phyloP scores from a whole-genome alignment of 2,113 vertebrate genomes.

The Thalassoma bifasciatum region DNA sequence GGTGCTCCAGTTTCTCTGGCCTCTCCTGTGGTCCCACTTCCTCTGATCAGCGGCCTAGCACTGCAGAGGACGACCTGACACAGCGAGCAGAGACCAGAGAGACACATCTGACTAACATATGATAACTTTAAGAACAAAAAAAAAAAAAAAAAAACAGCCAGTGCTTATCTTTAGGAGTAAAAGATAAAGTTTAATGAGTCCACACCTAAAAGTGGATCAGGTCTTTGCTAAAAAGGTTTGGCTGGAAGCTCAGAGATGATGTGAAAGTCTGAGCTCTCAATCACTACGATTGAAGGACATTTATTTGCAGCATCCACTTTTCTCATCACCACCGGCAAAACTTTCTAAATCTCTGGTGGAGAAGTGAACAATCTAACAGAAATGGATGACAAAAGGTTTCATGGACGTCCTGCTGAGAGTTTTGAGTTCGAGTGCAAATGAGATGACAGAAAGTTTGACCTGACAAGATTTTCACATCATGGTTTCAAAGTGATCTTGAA shows the following conservation, averaged over 20 bases:
- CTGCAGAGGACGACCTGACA: constrained; percentile 61
- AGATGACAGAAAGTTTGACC: too few species aligned
- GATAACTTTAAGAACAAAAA: neutral
- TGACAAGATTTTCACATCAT: too few species aligned
- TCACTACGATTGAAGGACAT: neutral
- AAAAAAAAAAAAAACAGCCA: too few species aligned
- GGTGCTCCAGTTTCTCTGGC: constrained; percentile 82
- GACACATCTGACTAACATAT: neutral
- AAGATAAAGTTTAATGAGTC: neutral
- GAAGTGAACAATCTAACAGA: constrained; percentile 1
- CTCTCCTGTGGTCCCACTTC: constrained; percentile 76
- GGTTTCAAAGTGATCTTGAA: too few species aligned
- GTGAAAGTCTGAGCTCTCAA: neutral
- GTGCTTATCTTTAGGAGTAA: neutral
- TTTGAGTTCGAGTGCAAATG: too few species aligned
- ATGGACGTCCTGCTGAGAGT: neutral
- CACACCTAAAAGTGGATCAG: constrained; percentile 34
- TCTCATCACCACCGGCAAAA: neutral
- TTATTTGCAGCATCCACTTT: neutral
- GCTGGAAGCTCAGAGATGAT: neutral
- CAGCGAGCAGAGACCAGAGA: constrained; percentile 16
- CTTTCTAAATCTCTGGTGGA: constrained; percentile 21
- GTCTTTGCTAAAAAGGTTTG: neutral
- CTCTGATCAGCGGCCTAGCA: constrained; percentile 71
- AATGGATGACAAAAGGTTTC: neutral